These are phyloP conservation scores for Hydrochoerus hydrochaeris DNA, from an alignment of 2,113 vertebrate species.

Conservation along the genomic window DNA sequence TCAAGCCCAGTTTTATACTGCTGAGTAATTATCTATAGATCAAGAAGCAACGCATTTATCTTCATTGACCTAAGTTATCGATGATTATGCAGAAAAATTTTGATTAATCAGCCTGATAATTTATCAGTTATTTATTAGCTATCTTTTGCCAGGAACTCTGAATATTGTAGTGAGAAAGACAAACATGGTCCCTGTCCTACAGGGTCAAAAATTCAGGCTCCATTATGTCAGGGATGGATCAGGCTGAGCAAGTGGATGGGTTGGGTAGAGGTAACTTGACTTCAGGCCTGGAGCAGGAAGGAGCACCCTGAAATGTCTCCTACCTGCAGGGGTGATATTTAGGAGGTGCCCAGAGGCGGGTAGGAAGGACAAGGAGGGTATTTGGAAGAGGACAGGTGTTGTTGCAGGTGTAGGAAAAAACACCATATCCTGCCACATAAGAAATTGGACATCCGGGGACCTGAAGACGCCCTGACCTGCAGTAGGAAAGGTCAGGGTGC, in stretches of 20 bases:
- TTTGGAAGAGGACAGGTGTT: not conserved
- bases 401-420: not conserved
- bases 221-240: rapidly evolving
- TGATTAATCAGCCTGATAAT: not conserved
- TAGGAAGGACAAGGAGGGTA: not conserved
- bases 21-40: not conserved
- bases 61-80: slow-evolving; percentile 11
- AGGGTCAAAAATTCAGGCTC: rapidly evolving
- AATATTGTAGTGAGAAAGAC: not conserved
- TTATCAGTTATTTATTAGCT: not conserved
- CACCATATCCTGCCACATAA: rapidly evolving
- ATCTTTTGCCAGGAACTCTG: not conserved
- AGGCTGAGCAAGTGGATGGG: not conserved
- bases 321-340: not conserved
- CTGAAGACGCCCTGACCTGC: not conserved
- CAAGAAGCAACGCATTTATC: not conserved
- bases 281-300: not conserved
- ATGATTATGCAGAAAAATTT: not conserved
- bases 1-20: not conserved
- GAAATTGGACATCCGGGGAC: not conserved
- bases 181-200: rapidly evolving
- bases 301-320: rapidly evolving
- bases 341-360: not conserved
- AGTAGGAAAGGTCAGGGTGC: not conserved
- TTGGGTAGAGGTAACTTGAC: too few relatives aligned